These are phyloP conservation scores for Drosophila teissieri DNA, from an alignment of 1,140 invertebrate genomes.

Conservation along the genomic window DNA sequence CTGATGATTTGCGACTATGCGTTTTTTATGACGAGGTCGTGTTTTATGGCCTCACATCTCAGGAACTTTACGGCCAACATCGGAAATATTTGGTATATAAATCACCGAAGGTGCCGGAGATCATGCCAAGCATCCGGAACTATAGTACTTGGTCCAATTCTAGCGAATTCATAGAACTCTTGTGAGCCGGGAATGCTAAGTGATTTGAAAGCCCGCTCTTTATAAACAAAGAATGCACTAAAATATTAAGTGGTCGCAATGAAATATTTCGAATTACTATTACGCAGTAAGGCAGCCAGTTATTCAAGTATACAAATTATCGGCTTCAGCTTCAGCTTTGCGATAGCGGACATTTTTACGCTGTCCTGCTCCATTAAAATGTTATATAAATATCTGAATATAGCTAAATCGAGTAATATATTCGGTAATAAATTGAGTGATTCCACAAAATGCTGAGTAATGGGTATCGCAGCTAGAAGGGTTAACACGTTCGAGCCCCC, in stretches of 20 bases:
- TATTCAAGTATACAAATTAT: slow-evolving; percentile 3
- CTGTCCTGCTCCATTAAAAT: not conserved
- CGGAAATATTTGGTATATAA: slow-evolving; percentile 17
- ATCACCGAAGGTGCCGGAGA: slow-evolving; percentile 10
- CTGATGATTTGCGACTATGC: slow-evolving; percentile 11
- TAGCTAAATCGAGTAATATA: slow-evolving; percentile 3
- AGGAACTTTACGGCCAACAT: not conserved
- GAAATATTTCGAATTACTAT: slow-evolving; percentile 6
- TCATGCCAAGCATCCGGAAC: not conserved
- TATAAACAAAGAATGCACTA: not conserved
- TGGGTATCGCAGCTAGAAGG: not conserved
- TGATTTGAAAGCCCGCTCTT: not conserved
- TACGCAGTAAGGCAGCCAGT: slow-evolving; percentile 1
- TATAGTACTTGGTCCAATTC: not conserved
- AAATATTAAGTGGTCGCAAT: slow-evolving; percentile 7
- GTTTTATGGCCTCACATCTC: slow-evolving; percentile 16
- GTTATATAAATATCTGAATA: slow-evolving; percentile 7
- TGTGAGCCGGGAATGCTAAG: too few species aligned
- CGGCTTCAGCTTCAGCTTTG: too few species aligned
- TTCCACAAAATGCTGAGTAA: slow-evolving; percentile 6
- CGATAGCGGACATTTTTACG: not conserved
- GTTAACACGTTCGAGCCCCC: slow-evolving; percentile 1
- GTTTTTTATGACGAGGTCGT: slow-evolving; percentile 17
- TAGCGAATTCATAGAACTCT: too few species aligned
- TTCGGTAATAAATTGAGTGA: slow-evolving; percentile 6